These are phyloP conservation scores for Drosophila fuyamai DNA, from an alignment of 1,140 invertebrate genomes.

Conservation along the genomic window DNA sequence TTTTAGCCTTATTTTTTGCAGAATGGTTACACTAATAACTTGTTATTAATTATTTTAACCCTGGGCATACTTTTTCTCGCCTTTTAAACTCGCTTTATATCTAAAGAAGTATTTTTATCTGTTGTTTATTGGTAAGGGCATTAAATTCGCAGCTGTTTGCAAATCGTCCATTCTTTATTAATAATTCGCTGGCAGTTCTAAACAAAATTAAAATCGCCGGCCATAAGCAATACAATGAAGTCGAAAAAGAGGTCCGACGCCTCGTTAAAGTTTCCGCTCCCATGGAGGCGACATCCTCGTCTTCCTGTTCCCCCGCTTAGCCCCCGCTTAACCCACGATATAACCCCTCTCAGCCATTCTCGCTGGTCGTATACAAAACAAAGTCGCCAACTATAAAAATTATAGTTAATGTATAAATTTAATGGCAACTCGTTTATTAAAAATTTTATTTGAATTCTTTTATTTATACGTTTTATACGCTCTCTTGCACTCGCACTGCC, in stretches of 20 bases:
- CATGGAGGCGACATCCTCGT: slow-evolving; percentile 34
- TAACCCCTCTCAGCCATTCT: slow-evolving; percentile 7
- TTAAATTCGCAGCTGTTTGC: slow-evolving; percentile 12
- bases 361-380: slow-evolving; percentile 74
- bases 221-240: slow-evolving; percentile 63
- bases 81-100: too few species aligned
- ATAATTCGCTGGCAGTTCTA: slow-evolving; percentile 55
- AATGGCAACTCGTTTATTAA: slow-evolving; percentile 84
- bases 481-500: slow-evolving; percentile 70
- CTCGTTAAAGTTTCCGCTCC: slow-evolving; percentile 60
- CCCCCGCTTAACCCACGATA: neutral
- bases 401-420: slow-evolving; percentile 85
- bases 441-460: slow-evolving; percentile 84
- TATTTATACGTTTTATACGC: slow-evolving; percentile 83
- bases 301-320: slow-evolving; percentile 31
- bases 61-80: neutral
- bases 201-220: slow-evolving; percentile 68
- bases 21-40: neutral
- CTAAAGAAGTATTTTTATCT: neutral
- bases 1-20: neutral
- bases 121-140: neutral
- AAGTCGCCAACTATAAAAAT: slow-evolving; percentile 84
- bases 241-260: slow-evolving; percentile 43
- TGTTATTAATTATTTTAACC: too few species aligned
- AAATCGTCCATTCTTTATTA: slow-evolving; percentile 35